These are phyloP conservation scores for Pseudochirops corinnae DNA, from an alignment of 2,797 vertebrate species.

Conservation along the genomic window DNA sequence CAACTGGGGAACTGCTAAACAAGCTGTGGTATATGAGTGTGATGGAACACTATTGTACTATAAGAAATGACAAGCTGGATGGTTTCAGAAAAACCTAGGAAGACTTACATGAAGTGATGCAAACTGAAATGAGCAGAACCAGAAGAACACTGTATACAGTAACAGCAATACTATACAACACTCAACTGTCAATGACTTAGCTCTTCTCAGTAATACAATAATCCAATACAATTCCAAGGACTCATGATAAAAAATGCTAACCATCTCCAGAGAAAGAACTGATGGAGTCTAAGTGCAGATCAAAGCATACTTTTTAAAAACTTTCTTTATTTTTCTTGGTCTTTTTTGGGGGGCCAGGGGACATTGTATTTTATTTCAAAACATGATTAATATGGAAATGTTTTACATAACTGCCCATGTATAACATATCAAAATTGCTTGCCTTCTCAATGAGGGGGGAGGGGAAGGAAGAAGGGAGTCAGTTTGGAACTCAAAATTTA, in stretches of 20 bases:
- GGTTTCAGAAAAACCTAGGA: too few relatives aligned
- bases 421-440: background rate
- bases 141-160: background rate
- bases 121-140: background rate
- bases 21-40: too few relatives aligned
- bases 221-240: background rate
- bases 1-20: too few relatives aligned
- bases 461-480: background rate
- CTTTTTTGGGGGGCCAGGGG: too few relatives aligned
- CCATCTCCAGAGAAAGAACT: background rate
- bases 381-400: background rate
- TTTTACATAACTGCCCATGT: background rate
- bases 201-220: background rate
- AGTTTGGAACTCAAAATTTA: background rate
- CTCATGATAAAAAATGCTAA: background rate
- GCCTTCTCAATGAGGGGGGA: background rate
- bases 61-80: too few relatives aligned
- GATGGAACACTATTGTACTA: too few relatives aligned
- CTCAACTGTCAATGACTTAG: background rate
- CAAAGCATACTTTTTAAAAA: background rate
- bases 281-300: background rate
- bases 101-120: too few relatives aligned
- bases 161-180: background rate
- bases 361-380: background rate
- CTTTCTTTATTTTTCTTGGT: too few relatives aligned